A percentile compares a stretch with the other conserved stretches of the same genome.
Evolutionary conservation across 2,888 invertebrate species (phyloP).

Genomic region (Rutpela maculata): DNA sequence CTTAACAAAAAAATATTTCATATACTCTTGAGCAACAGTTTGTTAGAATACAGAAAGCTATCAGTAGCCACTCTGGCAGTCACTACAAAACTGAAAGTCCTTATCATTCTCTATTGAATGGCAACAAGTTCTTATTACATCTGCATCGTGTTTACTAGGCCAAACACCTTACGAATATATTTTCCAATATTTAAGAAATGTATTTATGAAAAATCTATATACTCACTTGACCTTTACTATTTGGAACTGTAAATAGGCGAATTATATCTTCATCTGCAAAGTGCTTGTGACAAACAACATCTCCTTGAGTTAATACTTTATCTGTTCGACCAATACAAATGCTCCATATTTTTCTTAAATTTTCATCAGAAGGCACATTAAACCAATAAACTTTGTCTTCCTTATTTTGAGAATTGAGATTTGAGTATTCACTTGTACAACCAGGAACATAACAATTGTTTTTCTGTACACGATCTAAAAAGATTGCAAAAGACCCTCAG

Average conservation of each 20-base stretch:
- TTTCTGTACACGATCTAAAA: not conserved
- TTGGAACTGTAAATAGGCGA: not conserved
- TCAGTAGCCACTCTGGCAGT: too few species aligned
- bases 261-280: conserved; percentile 38
- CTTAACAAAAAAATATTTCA: too few species aligned
- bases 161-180: too few species aligned
- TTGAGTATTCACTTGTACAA: conserved; percentile 18
- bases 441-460: conserved; percentile 30
- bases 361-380: conserved; percentile 25
- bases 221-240: conserved; percentile 13
- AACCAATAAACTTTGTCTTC: conserved; percentile 41
- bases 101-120: too few species aligned
- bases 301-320: conserved; percentile 8
- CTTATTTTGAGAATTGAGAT: not conserved
- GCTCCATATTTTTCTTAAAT: conserved; percentile 38
- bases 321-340: conserved; percentile 32
- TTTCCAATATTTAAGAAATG: too few species aligned
- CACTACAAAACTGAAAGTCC: too few species aligned
- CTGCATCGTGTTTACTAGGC: too few species aligned
- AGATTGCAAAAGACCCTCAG: not conserved
- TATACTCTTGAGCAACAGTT: too few species aligned
- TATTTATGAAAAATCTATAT: too few species aligned
- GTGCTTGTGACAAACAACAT: conserved; percentile 38
- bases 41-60: too few species aligned
- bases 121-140: too few species aligned